Base-by-base conservation (phyloP, 2,888 invertebrate species). In the Odontothrips loti region DNA sequence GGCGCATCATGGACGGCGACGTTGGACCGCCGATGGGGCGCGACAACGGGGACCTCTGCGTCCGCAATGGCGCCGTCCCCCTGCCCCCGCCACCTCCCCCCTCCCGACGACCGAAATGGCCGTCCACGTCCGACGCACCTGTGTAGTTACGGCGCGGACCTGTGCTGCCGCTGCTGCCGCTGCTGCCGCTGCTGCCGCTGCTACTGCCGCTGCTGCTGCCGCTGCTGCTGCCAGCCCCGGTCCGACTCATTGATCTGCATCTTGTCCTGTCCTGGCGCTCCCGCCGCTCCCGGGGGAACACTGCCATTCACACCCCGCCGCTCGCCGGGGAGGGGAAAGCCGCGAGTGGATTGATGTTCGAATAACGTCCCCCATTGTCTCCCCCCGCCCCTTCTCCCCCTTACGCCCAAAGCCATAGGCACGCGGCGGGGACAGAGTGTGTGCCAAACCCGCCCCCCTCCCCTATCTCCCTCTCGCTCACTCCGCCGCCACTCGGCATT, bases 311-410 rank as follows among this genome's bases (percentile, higher is more conserved):
- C 58, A 20, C 58, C 34, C 34, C 34, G 34, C 34, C 34, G 34
- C 34, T 43, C 34, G 34, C 34, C 34, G 34, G 34, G 34, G 34
- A 43, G 34, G 34, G 34, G 34, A 43, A 43, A 6, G 34, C 34
- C 34, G 34, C 58, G 17, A 15, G 15, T 20, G 58, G 20, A 20
- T 20, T 17, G 17, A 20, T 58, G 58, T 58, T 20, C 20, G 58
- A 17, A 58, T 58, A 58, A 58, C 58, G 58, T 58, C 34, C 58
- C 58, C 58, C 58, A 58, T 58, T 58, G 58, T 58, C 58, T 58
- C 58, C 58, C 58, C 58, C 20, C 20, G 58, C 58, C 58, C 58
- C 58, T 58, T 17, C 15, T 51, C 15, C 51, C 51, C 10, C 51
- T 51, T 12, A 20, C 51, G 58, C 20, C 20, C 58, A 17, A 58